Evolutionary conservation across 2,888 invertebrate species (phyloP).

Genomic region (Agrochola lychnidis): DNA sequence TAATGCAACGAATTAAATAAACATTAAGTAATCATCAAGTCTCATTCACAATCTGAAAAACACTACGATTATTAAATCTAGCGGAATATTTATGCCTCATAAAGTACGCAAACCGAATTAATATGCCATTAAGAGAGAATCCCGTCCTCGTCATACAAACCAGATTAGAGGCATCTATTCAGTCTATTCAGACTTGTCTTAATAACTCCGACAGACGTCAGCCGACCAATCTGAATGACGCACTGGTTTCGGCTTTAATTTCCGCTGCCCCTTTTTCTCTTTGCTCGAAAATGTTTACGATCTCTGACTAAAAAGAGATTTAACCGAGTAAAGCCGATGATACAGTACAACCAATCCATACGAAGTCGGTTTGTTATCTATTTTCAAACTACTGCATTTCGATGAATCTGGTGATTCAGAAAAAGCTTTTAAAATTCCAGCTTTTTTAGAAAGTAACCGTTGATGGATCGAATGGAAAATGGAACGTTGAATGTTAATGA

Average conservation of each 20-base stretch:
- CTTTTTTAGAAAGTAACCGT: conserved; percentile 9
- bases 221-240: conserved; percentile 24
- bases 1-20: neutral
- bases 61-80: conserved; percentile 11
- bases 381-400: conserved; percentile 22
- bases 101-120: conserved; percentile 37
- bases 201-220: conserved; percentile 31
- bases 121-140: conserved; percentile 27
- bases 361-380: neutral
- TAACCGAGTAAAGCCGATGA: neutral
- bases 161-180: conserved; percentile 14
- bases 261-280: conserved; percentile 46
- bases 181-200: conserved; percentile 28
- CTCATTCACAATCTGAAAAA: neutral
- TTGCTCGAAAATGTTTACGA: conserved; percentile 23
- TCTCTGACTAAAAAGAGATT: conserved; percentile 1
- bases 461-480: conserved; percentile 20
- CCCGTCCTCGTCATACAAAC: conserved; percentile 11
- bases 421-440: conserved; percentile 10
- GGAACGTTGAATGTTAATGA: conserved; percentile 21
- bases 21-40: neutral
- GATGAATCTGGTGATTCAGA: neutral
- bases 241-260: conserved; percentile 42
- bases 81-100: conserved; percentile 18
- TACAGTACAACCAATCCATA: conserved; percentile 14